Conservation (phyloP, 2,113 vertebrate species). For the Gorsachius goisagi region DNA sequence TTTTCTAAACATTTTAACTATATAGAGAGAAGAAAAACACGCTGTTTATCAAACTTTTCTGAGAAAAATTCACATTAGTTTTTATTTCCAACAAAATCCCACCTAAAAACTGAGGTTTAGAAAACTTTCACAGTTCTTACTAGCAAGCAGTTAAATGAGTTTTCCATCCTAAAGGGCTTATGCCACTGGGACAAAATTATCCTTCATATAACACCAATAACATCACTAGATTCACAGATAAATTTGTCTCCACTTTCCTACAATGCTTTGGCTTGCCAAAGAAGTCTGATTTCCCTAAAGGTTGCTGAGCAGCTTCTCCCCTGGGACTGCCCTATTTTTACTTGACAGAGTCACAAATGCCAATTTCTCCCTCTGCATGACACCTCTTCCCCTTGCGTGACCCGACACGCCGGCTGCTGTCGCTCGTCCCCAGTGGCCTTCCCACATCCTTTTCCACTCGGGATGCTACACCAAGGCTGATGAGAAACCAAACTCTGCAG, state of each 20-base stretch:
- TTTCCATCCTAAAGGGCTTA: neutral
- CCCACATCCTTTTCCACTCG: neutral
- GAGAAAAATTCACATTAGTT: neutral
- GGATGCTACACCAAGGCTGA: accelerated
- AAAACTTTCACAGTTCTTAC: neutral
- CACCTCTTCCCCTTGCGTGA: accelerated
- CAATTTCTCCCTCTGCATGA: neutral
- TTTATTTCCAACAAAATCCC: neutral
- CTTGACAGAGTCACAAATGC: neutral
- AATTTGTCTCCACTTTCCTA: neutral
- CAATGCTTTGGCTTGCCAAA: neutral
- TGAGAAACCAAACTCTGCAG: neutral
- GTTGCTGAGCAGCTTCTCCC: neutral
- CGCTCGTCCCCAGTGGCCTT: neutral
- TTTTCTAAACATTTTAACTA: neutral
- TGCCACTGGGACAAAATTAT: neutral
- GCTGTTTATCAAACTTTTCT: neutral
- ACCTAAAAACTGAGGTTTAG: neutral
- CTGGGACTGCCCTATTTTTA: neutral
- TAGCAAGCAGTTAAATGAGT: neutral
- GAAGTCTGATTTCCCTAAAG: neutral
- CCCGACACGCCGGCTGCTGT: neutral
- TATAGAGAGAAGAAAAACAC: neutral
- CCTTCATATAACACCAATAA: neutral
- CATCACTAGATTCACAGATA: neutral